These are phyloP conservation scores for Syndactyla subalaris DNA, from an alignment of 2,797 vertebrate genomes.

Conservation along the genomic window DNA sequence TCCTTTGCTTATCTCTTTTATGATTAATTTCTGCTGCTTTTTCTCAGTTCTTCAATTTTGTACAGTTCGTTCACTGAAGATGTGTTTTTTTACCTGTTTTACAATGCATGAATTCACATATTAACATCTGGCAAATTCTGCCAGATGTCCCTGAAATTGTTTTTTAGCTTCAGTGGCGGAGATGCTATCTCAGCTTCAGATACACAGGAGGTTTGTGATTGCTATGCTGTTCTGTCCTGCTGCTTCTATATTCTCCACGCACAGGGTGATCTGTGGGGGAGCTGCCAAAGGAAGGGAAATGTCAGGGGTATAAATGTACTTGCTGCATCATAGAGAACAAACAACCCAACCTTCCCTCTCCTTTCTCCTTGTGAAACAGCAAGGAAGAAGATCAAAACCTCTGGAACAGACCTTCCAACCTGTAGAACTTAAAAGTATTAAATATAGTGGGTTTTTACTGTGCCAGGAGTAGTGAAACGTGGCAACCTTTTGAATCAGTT, in stretches of 20 bases:
- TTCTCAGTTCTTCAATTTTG: constrained; percentile 9
- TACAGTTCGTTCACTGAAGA: not conserved
- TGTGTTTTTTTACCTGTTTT: not conserved
- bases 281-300: constrained; percentile 33
- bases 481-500: not conserved
- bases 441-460: not conserved
- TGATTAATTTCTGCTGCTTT: not conserved
- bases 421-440: not conserved
- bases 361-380: not conserved
- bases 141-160: constrained; percentile 36
- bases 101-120: not conserved
- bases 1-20: not conserved
- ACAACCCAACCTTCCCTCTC: not conserved
- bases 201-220: not conserved
- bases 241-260: not conserved
- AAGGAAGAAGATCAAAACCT: not conserved
- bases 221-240: constrained; percentile 1
- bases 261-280: not conserved
- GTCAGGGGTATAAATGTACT: constrained; percentile 12
- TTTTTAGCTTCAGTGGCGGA: not conserved
- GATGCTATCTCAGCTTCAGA: not conserved
- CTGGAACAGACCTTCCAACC: not conserved
- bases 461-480: not conserved
- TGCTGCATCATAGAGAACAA: not conserved
- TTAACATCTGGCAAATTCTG: constrained; percentile 30